Evolutionary conservation across 2,888 invertebrate genomes (phyloP), one percentile per base, ranked within the genome.

Genomic region (Herminia tarsipennalis): DNA sequence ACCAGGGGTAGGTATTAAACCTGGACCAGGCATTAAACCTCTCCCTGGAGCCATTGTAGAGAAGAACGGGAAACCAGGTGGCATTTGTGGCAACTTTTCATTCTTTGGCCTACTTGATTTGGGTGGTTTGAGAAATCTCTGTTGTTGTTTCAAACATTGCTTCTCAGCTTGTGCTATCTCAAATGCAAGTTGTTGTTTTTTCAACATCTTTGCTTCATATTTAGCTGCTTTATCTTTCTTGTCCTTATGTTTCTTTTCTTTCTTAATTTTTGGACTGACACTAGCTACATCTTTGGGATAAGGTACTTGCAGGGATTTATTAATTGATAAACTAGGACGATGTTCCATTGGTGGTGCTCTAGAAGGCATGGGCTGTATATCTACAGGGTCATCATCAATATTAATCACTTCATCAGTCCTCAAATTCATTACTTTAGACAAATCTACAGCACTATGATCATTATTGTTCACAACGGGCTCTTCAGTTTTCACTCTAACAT

Each of bases 251-350:
- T 92, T 92, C 69, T 82, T 88, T 67, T 94, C 94, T 64, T 94
- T 94, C 66, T 93, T 93, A 64, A 88, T 86, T 79, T 93, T 93
- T 82, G 87, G 72, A 92, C 91, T 66, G 87, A 92, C 69, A 91
- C 91, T 72, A 93, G 93, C 68, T 93, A 76, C 68, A 77, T 87
- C 87, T 88, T 90, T 90, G 85, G 89, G 75, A 78, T 76, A 92
- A 59, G 87, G 83, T 71, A 79, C 66, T 82, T 89, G 90, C 62
- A 88, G 70, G 47, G 88, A 83, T 75, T 88, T 89, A 56, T 84
- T 88, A 55, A 90, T 87, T 41, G 92, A 85, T 73, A 88, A 68
- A 78, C 75, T 83, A 37, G 83, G 83, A 57, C 70, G 78, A 55
- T 78, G 71, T 57, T 86, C 82, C 16, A 73, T 46, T 22, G 57